Percentiles rank a stretch among this genome's conserved stretches.
Conservation (phyloP, 2,113 vertebrate species). For the Mohoua ochrocephala region DNA sequence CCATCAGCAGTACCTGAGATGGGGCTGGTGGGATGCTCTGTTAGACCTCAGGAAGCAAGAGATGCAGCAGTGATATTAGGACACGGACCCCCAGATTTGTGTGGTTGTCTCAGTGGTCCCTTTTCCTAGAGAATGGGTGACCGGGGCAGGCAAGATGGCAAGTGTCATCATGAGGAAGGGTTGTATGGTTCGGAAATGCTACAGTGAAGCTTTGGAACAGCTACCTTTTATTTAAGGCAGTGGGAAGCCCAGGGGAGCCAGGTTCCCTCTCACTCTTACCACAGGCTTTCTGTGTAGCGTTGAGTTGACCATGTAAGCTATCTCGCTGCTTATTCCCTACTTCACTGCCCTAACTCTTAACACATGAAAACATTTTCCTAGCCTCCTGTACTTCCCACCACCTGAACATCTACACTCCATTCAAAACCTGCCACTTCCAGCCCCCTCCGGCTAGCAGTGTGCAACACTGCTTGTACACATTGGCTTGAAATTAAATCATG, state of each 20-base stretch:
- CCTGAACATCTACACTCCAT: neutral
- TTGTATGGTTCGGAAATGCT: neutral
- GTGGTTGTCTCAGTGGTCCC: neutral
- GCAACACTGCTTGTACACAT: neutral
- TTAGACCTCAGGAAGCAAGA: neutral
- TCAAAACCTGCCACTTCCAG: neutral
- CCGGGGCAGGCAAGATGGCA: neutral
- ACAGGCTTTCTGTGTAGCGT: fast-evolving
- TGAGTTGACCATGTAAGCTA: neutral
- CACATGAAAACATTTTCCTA: neutral
- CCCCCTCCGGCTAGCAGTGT: neutral
- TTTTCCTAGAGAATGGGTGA: neutral
- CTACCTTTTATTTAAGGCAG: neutral
- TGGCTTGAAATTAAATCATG: neutral
- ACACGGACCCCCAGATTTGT: neutral
- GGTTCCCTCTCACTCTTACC: neutral
- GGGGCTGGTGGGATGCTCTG: neutral
- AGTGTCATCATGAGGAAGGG: neutral
- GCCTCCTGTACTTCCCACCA: neutral
- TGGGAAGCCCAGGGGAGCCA: neutral
- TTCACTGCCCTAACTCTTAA: neutral
- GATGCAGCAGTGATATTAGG: neutral
- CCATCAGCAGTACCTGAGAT: neutral
- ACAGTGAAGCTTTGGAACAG: neutral
- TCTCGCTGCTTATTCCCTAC: neutral